Evolutionary conservation across 2,797 vertebrate genomes (phyloP).

Genomic region (Acrocephalus scirpaceus): DNA sequence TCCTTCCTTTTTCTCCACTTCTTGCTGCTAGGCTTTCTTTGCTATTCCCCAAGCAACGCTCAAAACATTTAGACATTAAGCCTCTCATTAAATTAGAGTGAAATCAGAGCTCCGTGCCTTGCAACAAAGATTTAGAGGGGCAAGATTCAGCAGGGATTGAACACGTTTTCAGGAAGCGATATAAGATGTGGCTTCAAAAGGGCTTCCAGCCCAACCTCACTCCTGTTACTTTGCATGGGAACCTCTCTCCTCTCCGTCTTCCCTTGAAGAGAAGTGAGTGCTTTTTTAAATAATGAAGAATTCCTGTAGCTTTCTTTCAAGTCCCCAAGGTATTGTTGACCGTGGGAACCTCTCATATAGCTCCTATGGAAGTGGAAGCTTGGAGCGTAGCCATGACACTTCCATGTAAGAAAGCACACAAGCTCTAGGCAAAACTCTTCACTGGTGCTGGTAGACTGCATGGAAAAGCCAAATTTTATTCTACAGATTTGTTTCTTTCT

Average conservation of each 20-base stretch:
- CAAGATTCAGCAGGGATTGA: neutral
- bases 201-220: neutral
- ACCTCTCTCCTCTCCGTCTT: neutral
- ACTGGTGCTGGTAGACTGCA: neutral
- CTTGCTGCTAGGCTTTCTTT: slow-evolving; percentile 26
- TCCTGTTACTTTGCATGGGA: neutral
- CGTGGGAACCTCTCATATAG: neutral
- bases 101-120: neutral
- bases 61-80: neutral
- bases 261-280: neutral
- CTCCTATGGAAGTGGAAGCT: neutral
- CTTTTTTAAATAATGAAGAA: neutral
- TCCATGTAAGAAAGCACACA: neutral
- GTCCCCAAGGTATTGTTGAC: neutral
- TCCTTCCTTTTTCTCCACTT: neutral
- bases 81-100: neutral
- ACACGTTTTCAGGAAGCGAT: neutral
- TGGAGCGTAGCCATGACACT: neutral
- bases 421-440: neutral
- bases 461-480: neutral
- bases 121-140: neutral
- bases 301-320: slow-evolving; percentile 9
- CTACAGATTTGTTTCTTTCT: neutral
- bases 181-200: neutral
- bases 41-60: neutral